phyloP scores from a whole-genome alignment of 2,888 invertebrate species.

The Agriopis marginaria region DNA sequence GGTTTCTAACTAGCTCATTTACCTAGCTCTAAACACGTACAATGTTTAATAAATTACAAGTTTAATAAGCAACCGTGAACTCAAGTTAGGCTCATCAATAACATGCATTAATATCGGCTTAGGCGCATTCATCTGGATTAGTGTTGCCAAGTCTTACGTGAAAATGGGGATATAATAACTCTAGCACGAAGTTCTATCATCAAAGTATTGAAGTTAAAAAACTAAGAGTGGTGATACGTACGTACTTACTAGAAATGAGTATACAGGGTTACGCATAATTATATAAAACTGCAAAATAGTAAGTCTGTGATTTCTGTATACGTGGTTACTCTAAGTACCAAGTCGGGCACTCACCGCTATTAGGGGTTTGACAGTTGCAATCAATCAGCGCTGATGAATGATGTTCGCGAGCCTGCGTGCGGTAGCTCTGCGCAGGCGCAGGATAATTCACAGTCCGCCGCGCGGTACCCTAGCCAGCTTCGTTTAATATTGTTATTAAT shows the following conservation, averaged over 20 bases:
- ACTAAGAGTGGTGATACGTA: too few species aligned
- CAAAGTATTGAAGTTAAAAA: too few species aligned
- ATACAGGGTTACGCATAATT: background rate
- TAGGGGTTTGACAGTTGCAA: conserved; percentile 84
- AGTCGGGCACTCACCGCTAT: conserved; percentile 81
- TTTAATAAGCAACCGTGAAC: conserved; percentile 81
- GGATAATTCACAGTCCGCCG: conserved; percentile 27
- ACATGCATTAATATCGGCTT: conserved; percentile 79
- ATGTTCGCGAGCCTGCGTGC: conserved; percentile 71
- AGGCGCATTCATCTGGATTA: conserved; percentile 68
- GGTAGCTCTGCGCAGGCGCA: conserved; percentile 57
- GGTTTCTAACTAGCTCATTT: conserved; percentile 60
- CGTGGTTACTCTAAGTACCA: conserved; percentile 50
- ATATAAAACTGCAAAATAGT: background rate
- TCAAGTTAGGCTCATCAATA: conserved; percentile 77
- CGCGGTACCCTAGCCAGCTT: conserved; percentile 31
- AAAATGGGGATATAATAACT: conserved; percentile 6
- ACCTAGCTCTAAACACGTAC: conserved; percentile 61
- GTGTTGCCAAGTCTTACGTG: conserved; percentile 22
- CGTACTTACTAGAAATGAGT: too few species aligned
- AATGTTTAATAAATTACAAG: conserved; percentile 75
- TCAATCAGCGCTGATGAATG: conserved; percentile 84
- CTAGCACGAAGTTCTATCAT: background rate
- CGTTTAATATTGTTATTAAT: conserved; percentile 41
- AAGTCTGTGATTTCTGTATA: conserved; percentile 3